Evolutionary conservation across 2,113 vertebrate species (phyloP), one percentile per base, ranked within the genome.

Genomic region (Triplophysa dalaica): DNA sequence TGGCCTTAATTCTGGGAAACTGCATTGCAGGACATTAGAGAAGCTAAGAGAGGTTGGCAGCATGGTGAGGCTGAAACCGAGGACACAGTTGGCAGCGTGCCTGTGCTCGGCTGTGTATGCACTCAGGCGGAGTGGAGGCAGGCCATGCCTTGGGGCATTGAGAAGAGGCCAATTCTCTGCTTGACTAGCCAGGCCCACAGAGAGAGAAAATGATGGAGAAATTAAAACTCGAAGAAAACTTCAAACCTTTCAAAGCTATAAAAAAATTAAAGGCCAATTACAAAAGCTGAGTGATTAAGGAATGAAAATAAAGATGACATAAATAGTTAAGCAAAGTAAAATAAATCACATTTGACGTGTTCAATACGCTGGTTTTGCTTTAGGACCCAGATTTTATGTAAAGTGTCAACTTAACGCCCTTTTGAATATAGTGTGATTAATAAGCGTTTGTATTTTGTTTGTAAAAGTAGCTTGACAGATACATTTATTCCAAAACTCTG

Each of bases 11-110:
- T 75, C 70, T 48, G 52, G 41, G 63, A 75, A 74, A 75, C 70
- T 68, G 24, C 75, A 68, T 67, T 58, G 76, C 81, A 86, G 81
- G 85, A 80, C 75, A 48, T 76, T 62, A 45, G 79, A 75, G 79
- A 68, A 61, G 52, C 62, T 65, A 61, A 48, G 77, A 16, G 66
- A 79, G 65, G 33, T 62, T 83, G 81, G 81, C 81, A 83, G 77
- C 64, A 63, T 70, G 77, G 54, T 50, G 58, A 54, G 43, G 64
- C 81, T 69, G 72, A 69, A 66, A 74, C 64, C 61, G 70, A 67
- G 77, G 70, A 67, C 65, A 75, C 64, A 63, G 72, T 63, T 80
- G 77, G 82, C 82, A 79, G 54, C n/a, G 16, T 79, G 81, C 81
- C 81, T 64, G 76, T 4, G 54, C 61, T 45, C 16, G 73, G 82